These are phyloP conservation scores for Mobula hypostoma DNA, from an alignment of 2,113 vertebrate species.

Conservation along the genomic window DNA sequence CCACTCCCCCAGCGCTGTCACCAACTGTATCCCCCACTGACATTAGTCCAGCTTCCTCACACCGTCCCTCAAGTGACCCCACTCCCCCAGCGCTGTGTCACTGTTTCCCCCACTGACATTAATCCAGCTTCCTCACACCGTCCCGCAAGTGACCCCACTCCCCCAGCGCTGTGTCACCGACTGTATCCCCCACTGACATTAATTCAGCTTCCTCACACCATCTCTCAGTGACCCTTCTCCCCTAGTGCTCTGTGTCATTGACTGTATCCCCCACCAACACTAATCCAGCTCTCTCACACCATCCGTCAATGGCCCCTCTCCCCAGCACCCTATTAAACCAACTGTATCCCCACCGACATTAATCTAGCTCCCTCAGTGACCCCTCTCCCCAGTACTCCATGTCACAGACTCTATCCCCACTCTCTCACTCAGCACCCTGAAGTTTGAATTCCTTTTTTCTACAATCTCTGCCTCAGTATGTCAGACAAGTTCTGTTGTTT, in stretches of 20 bases:
- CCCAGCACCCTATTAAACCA: neutral
- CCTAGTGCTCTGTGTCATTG: neutral
- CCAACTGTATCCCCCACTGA: neutral
- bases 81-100: neutral
- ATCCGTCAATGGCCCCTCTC: neutral
- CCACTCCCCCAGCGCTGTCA: neutral
- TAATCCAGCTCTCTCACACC: neutral
- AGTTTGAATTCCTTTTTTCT: neutral
- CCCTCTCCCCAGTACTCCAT: neutral
- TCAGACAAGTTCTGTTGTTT: neutral
- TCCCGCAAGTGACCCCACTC: neutral
- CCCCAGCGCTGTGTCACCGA: neutral
- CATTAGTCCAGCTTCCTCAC: too few relatives aligned
- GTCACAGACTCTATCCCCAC: neutral
- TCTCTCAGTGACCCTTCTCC: neutral
- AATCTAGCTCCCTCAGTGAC: neutral
- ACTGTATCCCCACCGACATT: neutral
- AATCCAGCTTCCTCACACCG: neutral
- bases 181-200: neutral
- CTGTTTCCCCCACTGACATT: neutral
- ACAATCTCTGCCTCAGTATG: neutral
- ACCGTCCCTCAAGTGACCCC: neutral
- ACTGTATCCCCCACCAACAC: neutral
- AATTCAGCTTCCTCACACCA: neutral
- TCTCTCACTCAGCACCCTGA: neutral